Evolutionary conservation across 2,888 invertebrate genomes (phyloP).

Genomic region (Tridacna gigas): DNA sequence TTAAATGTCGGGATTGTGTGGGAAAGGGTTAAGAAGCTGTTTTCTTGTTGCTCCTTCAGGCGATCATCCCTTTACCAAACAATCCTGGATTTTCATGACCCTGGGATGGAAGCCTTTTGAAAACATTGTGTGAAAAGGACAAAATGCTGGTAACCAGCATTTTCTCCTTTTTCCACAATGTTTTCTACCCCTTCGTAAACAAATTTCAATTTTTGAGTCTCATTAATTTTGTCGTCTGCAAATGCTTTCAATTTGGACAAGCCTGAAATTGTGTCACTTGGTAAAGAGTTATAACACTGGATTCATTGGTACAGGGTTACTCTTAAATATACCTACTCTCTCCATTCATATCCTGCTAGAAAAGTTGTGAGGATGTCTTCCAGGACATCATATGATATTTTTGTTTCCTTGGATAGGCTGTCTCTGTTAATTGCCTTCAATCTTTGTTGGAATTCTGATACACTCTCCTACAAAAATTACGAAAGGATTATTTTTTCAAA

Average conservation of each 20-base stretch:
- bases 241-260: not conserved
- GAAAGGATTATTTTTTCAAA: too few species aligned
- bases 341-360: conserved; percentile 76
- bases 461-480: conserved; percentile 54
- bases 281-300: not conserved
- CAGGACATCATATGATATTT: conserved; percentile 74
- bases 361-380: conserved; percentile 75
- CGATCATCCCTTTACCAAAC: not conserved
- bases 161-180: not conserved
- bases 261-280: not conserved
- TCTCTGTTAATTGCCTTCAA: conserved; percentile 52
- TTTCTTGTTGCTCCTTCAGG: too few species aligned
- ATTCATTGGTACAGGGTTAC: too few species aligned
- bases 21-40: too few species aligned
- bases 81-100: not conserved
- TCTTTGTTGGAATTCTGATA: conserved; percentile 49
- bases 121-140: not conserved
- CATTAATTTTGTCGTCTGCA: not conserved
- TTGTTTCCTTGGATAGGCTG: conserved; percentile 49
- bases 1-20: too few species aligned
- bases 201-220: not conserved
- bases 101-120: not conserved
- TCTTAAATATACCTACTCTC: conserved; percentile 68
- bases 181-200: not conserved
- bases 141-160: not conserved